Conservation (phyloP, 2,797 vertebrate genomes). For the Loris lydekkerianus region DNA sequence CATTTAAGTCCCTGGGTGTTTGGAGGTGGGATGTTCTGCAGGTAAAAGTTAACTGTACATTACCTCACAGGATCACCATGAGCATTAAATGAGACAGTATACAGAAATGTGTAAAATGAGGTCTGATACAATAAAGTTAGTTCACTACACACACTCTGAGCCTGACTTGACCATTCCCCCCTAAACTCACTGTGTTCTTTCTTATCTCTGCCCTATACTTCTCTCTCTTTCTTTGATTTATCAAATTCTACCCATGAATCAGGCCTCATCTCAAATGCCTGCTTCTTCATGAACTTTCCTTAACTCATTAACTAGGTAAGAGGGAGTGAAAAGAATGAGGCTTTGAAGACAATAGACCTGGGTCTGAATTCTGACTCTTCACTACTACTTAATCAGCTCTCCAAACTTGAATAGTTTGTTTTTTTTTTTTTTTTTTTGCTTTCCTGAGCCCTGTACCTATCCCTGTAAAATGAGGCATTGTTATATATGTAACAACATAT, state of each 20-base stretch:
- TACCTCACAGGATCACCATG: background rate
- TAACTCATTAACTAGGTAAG: background rate
- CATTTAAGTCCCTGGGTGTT: background rate
- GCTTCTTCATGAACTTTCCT: background rate
- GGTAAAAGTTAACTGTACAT: background rate
- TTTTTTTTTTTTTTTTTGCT: background rate
- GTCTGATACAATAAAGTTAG: background rate
- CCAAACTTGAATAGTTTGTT: background rate
- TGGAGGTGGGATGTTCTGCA: background rate
- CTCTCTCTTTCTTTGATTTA: background rate
- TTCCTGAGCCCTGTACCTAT: slow-evolving; percentile 5
- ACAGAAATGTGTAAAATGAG: background rate
- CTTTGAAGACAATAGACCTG: background rate
- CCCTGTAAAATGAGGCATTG: background rate
- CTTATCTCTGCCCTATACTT: background rate
- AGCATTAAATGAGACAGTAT: background rate
- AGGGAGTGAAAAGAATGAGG: background rate
- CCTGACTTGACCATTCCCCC: background rate
- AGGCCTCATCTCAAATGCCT: background rate
- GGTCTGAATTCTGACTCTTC: slow-evolving; percentile 24
- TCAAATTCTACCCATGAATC: background rate
- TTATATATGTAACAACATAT: background rate
- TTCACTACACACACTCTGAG: background rate
- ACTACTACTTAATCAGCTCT: background rate
- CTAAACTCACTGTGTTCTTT: background rate